These are phyloP conservation scores for Crenichthys baileyi DNA, from an alignment of 2,797 vertebrate genomes.

Conservation along the genomic window DNA sequence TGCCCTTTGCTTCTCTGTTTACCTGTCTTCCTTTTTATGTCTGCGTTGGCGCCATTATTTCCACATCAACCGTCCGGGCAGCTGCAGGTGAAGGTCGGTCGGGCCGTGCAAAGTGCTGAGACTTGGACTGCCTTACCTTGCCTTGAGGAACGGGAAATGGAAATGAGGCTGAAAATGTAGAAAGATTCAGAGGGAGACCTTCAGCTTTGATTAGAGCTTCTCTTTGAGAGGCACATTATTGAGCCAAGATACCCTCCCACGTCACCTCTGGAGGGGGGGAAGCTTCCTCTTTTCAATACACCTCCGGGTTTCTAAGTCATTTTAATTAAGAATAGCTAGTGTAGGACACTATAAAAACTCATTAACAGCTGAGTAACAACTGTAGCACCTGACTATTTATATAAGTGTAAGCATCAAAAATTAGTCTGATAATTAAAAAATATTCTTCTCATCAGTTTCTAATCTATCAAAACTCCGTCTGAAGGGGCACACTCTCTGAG, in stretches of 20 bases:
- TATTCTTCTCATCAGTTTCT: too few relatives aligned
- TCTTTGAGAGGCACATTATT: conserved; percentile 56
- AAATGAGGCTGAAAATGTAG: conserved; percentile 56
- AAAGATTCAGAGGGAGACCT: conserved; percentile 57
- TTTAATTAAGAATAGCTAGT: neutral
- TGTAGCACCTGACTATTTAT: neutral
- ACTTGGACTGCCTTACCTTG: conserved; percentile 58
- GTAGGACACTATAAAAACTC: neutral
- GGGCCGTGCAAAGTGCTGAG: conserved; percentile 12
- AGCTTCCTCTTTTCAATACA: neutral
- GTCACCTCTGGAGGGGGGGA: conserved; percentile 15
- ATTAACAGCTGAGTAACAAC: neutral
- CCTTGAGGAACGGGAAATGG: conserved; percentile 62
- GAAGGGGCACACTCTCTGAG: too few relatives aligned
- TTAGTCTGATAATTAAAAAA: too few relatives aligned
- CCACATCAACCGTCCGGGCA: conserved; percentile 58
- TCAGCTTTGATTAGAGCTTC: conserved; percentile 53
- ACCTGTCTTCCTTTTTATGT: conserved; percentile 15
- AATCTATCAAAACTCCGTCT: too few relatives aligned
- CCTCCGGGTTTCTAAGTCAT: neutral
- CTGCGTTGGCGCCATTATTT: conserved; percentile 32
- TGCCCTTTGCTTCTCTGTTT: conserved; percentile 44
- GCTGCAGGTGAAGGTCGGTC: conserved; percentile 50
- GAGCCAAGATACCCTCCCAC: conserved; percentile 29
- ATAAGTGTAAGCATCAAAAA: too few relatives aligned